Base-by-base conservation (phyloP, 2,113 vertebrate species). In the Hepsetus odoe region DNA sequence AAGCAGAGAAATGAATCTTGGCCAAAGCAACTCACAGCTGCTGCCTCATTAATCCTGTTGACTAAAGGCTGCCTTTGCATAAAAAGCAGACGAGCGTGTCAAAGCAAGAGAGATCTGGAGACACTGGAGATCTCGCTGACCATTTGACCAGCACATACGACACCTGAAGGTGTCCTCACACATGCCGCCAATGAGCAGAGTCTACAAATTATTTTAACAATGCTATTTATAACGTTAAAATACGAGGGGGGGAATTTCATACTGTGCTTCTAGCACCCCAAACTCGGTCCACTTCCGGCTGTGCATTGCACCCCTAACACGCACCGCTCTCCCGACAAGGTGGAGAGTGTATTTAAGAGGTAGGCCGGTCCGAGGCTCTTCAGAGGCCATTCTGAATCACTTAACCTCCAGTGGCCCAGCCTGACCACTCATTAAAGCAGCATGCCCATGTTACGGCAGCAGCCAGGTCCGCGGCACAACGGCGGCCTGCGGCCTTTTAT, bases 371-470 rank as follows among this genome's bases (percentile, higher is more conserved):
- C 74, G 81, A 76, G 80, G 74, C 68, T 84, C 66, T 80, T 73
- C 35, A 46, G 70, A 86, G 76, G 28, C 42, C n/a, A 75, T 89
- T 84, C 30, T 28, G 82, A 85, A 87, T 81, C 68, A 84, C 82
- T 72, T 75, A 68, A 58, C 75, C 62, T 51, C 38, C 40, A 18
- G 35, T 74, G 64, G 80, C 74, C 84, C 33, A 22, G 28, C 64
- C 72, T 82, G 81, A 70, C 58, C 55, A 85, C 82, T 86, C 84
- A 85, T 90, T 88, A 88, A 80, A 86, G 84, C 85, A 38, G 74
- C 65, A 46, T 74, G 70, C 83, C 84, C 85, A 80, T 84, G 87
- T 87, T 89, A 88, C 88, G 89, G 87, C 61, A 38, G 61, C 84
- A 80, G 83, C 83, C 85, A 82, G 73, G 86, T 88, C 85, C 83